phyloP scores from a whole-genome alignment of 2,888 invertebrate species.

The Agrochola circellaris region DNA sequence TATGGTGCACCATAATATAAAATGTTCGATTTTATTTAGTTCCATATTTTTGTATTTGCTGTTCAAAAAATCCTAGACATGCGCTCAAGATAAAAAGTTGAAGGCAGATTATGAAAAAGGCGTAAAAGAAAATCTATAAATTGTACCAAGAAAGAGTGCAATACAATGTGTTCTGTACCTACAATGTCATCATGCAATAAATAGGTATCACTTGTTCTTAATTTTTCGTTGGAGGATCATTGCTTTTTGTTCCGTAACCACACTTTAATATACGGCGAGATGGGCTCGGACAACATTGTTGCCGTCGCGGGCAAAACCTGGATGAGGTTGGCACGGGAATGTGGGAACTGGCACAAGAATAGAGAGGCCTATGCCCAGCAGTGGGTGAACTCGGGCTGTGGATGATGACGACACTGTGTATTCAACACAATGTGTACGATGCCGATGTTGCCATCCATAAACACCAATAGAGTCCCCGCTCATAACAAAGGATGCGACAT shows the following conservation, averaged over 20 bases:
- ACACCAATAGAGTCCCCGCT: neutral
- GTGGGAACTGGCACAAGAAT: no score
- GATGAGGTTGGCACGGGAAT: no score
- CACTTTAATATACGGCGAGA: no score
- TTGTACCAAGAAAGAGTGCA: neutral
- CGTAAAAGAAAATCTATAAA: neutral
- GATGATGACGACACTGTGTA: no score
- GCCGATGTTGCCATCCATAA: neutral
- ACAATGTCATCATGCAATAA: neutral
- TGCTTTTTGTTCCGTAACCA: neutral
- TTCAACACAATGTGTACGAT: neutral
- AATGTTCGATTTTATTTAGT: neutral
- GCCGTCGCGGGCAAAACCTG: no score
- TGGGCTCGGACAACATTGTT: no score
- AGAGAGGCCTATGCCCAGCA: no score
- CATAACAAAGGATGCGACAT: neutral
- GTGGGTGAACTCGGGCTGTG: no score
- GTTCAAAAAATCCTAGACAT: neutral
- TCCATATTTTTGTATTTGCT: neutral
- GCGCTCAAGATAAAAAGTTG: neutral
- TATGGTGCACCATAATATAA: neutral
- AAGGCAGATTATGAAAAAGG: neutral
- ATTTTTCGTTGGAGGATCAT: neutral
- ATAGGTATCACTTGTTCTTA: neutral
- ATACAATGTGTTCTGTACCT: neutral